Percentiles rank a stretch among this genome's conserved stretches.
Evolutionary conservation across 2,113 vertebrate genomes (phyloP).

Genomic region (Callorhinus ursinus): DNA sequence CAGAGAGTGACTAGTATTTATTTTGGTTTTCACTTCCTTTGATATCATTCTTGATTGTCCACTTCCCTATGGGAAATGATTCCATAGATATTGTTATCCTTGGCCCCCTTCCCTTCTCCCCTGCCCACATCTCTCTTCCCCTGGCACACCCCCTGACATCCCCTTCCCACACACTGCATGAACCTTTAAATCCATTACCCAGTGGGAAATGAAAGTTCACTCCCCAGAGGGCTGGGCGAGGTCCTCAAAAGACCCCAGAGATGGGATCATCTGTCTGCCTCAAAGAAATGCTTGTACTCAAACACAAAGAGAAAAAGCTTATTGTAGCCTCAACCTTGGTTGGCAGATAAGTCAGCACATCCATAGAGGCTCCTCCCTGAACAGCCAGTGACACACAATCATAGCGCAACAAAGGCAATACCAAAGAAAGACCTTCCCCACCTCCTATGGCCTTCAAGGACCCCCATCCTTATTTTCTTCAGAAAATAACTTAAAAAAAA

Average conservation of each 20-base stretch:
- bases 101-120: neutral
- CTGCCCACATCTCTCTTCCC: neutral
- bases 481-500: neutral
- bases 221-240: neutral
- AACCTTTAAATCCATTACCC: neutral
- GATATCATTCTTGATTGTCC: neutral
- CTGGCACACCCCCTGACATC: neutral
- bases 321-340: neutral
- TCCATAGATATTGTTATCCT: neutral
- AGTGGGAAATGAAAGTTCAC: neutral
- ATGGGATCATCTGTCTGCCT: neutral
- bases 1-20: neutral
- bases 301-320: neutral
- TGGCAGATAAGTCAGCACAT: neutral
- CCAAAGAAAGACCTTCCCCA: neutral
- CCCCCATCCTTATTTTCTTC: neutral
- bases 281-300: neutral
- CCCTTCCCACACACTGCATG: neutral
- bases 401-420: neutral
- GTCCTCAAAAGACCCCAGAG: neutral
- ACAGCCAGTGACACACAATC: neutral
- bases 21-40: constrained; percentile 35
- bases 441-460: neutral
- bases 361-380: neutral
- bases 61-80: neutral